These are phyloP conservation scores for Poecilus cupreus DNA, from an alignment of 2,888 invertebrate species.

Conservation along the genomic window DNA sequence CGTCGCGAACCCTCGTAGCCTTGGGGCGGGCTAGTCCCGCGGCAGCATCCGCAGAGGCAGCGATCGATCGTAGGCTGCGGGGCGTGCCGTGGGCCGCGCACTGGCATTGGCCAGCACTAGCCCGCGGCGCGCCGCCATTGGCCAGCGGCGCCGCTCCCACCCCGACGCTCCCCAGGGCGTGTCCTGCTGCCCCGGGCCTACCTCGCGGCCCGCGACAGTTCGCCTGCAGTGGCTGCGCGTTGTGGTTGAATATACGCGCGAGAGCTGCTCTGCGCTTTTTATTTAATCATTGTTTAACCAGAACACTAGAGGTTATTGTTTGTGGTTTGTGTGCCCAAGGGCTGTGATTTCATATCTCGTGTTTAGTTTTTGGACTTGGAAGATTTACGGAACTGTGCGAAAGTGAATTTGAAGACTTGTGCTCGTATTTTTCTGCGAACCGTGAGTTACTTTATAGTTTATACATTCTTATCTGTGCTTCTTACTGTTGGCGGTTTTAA, in stretches of 20 bases:
- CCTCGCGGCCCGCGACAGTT: slow-evolving; percentile 70
- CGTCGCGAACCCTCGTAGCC: not conserved
- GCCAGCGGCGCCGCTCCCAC: not conserved
- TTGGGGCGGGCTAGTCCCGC: not conserved
- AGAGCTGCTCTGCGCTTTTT: not conserved
- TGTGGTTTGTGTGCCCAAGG: slow-evolving; percentile 27
- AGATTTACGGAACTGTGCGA: not conserved
- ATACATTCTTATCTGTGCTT: too few relatives aligned
- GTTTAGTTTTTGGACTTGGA: not conserved
- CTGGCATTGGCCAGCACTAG: slow-evolving; percentile 24
- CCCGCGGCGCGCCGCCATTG: slow-evolving; percentile 26
- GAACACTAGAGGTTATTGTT: slow-evolving; percentile 19
- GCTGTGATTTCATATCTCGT: slow-evolving; percentile 16
- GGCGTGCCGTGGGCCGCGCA: slow-evolving; percentile 31
- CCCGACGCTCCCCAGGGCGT: slow-evolving; percentile 67
- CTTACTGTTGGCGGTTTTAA: too few relatives aligned
- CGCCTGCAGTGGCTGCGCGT: slow-evolving; percentile 65
- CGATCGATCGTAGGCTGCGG: slow-evolving; percentile 45
- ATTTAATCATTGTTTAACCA: slow-evolving; percentile 1
- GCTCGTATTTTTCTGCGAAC: not conserved
- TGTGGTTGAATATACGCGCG: not conserved
- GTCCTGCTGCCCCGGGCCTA: slow-evolving; percentile 65
- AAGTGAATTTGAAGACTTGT: not conserved
- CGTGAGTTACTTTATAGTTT: not conserved
- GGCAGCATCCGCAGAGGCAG: not conserved